Evolutionary conservation across 1,140 invertebrate genomes (phyloP), one percentile per base, ranked within the genome.

Genomic region (Olivierus martensii): DNA sequence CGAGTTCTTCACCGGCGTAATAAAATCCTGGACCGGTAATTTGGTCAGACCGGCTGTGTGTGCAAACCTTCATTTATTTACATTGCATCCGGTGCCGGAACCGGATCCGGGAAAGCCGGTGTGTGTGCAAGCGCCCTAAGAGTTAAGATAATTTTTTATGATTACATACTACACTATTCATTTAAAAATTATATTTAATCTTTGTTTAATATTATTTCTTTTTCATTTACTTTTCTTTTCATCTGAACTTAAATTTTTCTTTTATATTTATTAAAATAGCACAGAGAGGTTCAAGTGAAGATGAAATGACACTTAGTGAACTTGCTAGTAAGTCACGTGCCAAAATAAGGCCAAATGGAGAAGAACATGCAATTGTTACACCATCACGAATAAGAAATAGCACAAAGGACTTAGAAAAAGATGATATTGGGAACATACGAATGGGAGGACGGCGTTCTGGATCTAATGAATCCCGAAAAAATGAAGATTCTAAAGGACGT

Each of bases 281-380:
- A 21, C 34, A 44, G 44, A 47, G 52, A 50, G 55, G 55, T 34
- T 61, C 59, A 15, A 61, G 57, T 34, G 59, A 61, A 46, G 59
- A 61, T 46, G 59, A 61, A 36, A 15, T 61, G 44, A 49, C 57
- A 15, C 39, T 61, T 39, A 61, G 57, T 48, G 59, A 61, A 45
- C 45, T 61, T 43, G 54, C 52, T n/a, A 57, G 12, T 28, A 61
- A 61, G 46, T n/a, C 50, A n/a, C 54, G 52, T 22, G 36, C 46
- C 28, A 58, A 51, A 43, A 34, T 35, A 18, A 43, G 39, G 43
- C 42, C 10, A 44, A 28, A 28, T 28, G 28, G 28, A 28, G 46
- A 21, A 15, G 21, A 11, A 3, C 14, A 17, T 45, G n/a, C 38
- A 35, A 12, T 36, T 14, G 5, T 28, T 28, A 28, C 28, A 28